Evolutionary conservation across 2,797 vertebrate genomes (phyloP).

Genomic region (Notolepis coatsorum): DNA sequence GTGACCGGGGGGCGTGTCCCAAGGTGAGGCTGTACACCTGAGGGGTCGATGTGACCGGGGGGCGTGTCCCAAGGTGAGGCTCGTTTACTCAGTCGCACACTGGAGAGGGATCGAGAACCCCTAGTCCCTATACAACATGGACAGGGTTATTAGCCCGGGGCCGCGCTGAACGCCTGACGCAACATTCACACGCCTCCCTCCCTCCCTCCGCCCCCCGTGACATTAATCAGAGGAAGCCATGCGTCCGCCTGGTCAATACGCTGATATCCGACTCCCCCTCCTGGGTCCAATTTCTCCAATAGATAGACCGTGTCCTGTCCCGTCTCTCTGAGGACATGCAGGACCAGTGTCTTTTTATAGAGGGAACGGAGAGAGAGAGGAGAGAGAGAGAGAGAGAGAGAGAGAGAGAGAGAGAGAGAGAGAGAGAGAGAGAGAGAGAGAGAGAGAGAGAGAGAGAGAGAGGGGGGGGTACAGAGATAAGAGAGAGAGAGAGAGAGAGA

Average conservation of each 20-base stretch:
- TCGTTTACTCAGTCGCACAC: no score
- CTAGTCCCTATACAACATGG: background rate
- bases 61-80: no score
- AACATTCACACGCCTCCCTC: slow-evolving; percentile 14
- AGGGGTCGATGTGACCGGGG: background rate
- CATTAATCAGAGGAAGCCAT: slow-evolving; percentile 27
- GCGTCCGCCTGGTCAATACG: slow-evolving; percentile 10
- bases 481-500: no score
- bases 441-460: background rate
- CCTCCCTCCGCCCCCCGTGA: slow-evolving; percentile 22
- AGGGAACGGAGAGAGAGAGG: background rate
- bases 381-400: no score
- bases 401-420: background rate
- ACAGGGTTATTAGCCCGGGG: background rate
- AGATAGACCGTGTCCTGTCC: background rate
- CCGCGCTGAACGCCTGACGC: background rate
- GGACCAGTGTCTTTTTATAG: background rate
- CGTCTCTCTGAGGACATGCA: slow-evolving; percentile 5
- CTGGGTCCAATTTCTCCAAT: slow-evolving; percentile 38
- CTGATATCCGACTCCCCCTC: slow-evolving; percentile 43
- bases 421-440: background rate
- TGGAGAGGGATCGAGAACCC: no score
- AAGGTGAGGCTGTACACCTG: background rate
- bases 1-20: background rate
- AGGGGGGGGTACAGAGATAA: background rate